Percentiles rank a stretch among this genome's conserved stretches.
phyloP scores from a whole-genome alignment of 2,113 vertebrate species.

The Nothocercus nigrocapillus region DNA sequence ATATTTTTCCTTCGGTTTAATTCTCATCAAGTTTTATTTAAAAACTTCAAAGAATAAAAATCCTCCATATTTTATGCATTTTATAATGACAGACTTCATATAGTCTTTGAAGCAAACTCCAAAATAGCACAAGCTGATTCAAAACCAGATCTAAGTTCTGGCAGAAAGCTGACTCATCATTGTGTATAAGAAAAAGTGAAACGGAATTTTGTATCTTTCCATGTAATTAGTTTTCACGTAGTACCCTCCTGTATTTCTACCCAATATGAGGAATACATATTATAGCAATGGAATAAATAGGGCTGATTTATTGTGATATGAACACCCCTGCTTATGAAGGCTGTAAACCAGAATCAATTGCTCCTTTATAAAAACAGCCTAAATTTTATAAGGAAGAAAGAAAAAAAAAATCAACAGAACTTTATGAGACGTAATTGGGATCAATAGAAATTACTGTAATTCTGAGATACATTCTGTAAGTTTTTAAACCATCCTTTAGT shows the following conservation, averaged over 20 bases:
- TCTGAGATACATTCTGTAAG: neutral
- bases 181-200: neutral
- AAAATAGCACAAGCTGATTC: neutral
- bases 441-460: constrained; percentile 46
- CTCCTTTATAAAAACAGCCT: constrained; percentile 10
- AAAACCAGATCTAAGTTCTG: neutral
- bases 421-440: constrained; percentile 30
- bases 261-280: neutral
- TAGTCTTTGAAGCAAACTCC: constrained; percentile 22
- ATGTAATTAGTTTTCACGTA: neutral
- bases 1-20: constrained; percentile 8
- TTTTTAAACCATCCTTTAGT: constrained; percentile 30
- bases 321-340: constrained; percentile 6
- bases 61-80: neutral
- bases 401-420: neutral
- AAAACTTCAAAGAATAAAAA: constrained; percentile 5
- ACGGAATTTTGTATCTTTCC: neutral
- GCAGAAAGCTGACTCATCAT: neutral
- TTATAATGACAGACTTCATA: constrained; percentile 19
- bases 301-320: neutral
- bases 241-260: constrained; percentile 2
- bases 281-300: neutral
- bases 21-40: neutral
- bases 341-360: neutral
- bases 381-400: neutral